These are phyloP conservation scores for Sebastes umbrosus DNA, from an alignment of 2,797 vertebrate species.

Conservation along the genomic window DNA sequence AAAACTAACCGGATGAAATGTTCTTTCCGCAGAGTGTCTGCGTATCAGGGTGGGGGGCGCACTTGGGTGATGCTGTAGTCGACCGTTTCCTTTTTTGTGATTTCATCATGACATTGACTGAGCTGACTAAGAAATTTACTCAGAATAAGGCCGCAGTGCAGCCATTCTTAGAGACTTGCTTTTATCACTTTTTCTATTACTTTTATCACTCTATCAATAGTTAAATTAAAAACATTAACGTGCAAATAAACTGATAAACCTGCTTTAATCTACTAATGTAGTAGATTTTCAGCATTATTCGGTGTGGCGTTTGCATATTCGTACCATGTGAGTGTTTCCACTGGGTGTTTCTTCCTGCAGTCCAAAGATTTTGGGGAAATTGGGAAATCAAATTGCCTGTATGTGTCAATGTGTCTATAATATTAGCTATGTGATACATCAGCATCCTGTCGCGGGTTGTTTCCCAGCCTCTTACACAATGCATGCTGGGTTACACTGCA, in stretches of 20 bases:
- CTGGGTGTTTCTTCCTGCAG: neutral
- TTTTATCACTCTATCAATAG: neutral
- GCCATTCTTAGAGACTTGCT: neutral
- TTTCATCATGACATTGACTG: conserved; percentile 5
- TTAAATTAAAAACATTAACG: neutral
- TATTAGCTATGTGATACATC: neutral
- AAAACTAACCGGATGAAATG: neutral
- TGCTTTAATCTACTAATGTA: neutral
- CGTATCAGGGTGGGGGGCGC: neutral
- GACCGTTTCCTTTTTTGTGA: conserved; percentile 26
- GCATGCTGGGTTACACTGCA: neutral
- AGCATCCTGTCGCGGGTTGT: neutral
- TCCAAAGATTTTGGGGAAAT: neutral
- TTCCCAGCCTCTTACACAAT: neutral
- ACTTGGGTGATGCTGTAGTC: neutral
- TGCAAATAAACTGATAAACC: neutral
- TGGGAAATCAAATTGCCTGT: neutral
- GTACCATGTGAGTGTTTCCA: neutral
- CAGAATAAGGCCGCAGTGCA: neutral
- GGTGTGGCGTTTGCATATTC: neutral
- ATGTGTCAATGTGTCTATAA: neutral
- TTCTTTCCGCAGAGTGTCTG: neutral
- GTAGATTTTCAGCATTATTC: neutral
- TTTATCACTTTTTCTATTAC: neutral
- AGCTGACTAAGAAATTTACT: neutral